phyloP scores from a whole-genome alignment of 2,888 invertebrate genomes.

The Drosophila ochracea region DNA sequence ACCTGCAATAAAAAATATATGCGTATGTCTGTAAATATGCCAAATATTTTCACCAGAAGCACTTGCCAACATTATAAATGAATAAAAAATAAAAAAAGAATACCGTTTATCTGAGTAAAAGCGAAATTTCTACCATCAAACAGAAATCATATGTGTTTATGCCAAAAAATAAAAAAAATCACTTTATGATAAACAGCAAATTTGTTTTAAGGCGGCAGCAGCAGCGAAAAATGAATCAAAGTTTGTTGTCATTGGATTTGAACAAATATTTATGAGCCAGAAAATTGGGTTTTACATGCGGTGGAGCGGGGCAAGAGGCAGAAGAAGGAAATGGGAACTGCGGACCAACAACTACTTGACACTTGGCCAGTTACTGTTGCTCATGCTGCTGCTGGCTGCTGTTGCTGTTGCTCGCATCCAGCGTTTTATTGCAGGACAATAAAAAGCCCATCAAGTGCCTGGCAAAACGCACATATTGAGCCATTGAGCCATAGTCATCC shows the following conservation, averaged over 20 bases:
- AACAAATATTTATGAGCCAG: slow-evolving; percentile 76
- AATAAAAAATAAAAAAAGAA: slow-evolving; percentile 33
- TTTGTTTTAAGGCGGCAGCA: slow-evolving; percentile 43
- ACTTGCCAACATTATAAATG: slow-evolving; percentile 68
- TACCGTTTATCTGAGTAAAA: slow-evolving; percentile 17
- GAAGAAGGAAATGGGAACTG: neutral
- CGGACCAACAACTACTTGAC: slow-evolving; percentile 57
- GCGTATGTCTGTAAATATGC: slow-evolving; percentile 49
- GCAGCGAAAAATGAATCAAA: slow-evolving; percentile 63
- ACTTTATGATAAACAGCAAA: slow-evolving; percentile 52
- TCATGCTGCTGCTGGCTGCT: neutral
- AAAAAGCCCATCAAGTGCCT: slow-evolving; percentile 67
- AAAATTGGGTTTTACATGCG: slow-evolving; percentile 67
- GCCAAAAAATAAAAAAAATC: slow-evolving; percentile 28
- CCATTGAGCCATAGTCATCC: slow-evolving; percentile 50
- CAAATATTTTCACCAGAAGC: slow-evolving; percentile 57
- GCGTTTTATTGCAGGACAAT: slow-evolving; percentile 65
- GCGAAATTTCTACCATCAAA: slow-evolving; percentile 33
- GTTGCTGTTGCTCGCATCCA: neutral
- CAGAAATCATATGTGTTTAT: slow-evolving; percentile 35
- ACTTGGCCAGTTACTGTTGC: slow-evolving; percentile 44
- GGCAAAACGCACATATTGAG: slow-evolving; percentile 67
- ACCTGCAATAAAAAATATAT: slow-evolving; percentile 26
- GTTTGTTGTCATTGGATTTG: slow-evolving; percentile 65
- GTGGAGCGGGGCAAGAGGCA: neutral